A percentile compares a stretch with the other conserved stretches of the same genome.
These are phyloP conservation scores for Amphiprion percula DNA, from an alignment of 2,113 vertebrate species.

Conservation along the genomic window DNA sequence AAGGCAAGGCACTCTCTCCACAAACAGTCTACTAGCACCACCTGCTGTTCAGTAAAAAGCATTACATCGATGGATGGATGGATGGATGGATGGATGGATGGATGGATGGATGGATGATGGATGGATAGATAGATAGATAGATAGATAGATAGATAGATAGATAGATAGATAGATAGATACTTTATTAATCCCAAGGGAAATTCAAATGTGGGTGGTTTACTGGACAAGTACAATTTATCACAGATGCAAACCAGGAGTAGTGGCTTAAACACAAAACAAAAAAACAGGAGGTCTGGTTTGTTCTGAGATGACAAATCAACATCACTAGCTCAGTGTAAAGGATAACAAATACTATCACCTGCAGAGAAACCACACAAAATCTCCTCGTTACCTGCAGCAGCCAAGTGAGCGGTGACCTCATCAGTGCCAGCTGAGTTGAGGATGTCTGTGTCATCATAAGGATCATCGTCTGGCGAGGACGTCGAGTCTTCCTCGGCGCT, in stretches of 20 bases:
- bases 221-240: background rate
- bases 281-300: background rate
- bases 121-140: no score
- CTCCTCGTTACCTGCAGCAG: slow-evolving; percentile 90
- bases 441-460: slow-evolving; percentile 97
- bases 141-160: no score
- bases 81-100: no score
- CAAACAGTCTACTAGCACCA: slow-evolving; percentile 65
- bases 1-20: background rate
- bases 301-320: no score
- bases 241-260: fast-evolving
- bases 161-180: no score
- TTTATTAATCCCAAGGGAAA: no score
- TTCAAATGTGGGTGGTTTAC: no score
- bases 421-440: slow-evolving; percentile 96
- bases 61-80: slow-evolving; percentile 21
- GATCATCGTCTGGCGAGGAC: slow-evolving; percentile 95
- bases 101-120: no score
- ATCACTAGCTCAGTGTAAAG: no score
- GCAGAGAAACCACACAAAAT: background rate
- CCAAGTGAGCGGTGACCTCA: slow-evolving; percentile 96
- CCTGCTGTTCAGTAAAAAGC: slow-evolving; percentile 72
- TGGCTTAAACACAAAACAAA: background rate
- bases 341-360: no score
- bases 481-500: slow-evolving; percentile 97